Conservation (phyloP, 2,113 vertebrate genomes). For the Struthio camelus region DNA sequence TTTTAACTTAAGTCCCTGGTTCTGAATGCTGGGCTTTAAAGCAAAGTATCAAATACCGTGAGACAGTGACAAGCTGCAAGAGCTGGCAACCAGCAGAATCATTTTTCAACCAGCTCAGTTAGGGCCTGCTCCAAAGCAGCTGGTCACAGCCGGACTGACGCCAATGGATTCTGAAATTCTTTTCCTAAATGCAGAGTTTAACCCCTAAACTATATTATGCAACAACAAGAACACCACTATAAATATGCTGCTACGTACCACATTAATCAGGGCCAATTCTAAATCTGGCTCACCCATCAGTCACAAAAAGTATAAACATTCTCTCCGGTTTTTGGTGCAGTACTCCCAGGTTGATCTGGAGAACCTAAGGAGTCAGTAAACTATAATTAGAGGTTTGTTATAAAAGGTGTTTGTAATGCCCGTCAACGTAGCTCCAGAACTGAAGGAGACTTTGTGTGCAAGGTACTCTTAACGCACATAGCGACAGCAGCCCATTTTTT, state of each 20-base stretch:
- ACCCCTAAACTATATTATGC: accelerated
- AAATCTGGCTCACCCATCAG: background rate
- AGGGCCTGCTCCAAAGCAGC: background rate
- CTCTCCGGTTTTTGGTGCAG: background rate
- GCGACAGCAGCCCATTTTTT: background rate
- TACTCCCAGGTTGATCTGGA: background rate
- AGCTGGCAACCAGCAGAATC: background rate
- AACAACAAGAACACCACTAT: background rate
- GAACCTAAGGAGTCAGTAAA: constrained; percentile 1
- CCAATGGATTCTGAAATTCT: background rate
- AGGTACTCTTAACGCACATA: background rate
- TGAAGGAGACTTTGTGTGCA: constrained; percentile 22
- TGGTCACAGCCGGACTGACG: background rate
- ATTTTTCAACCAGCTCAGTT: background rate
- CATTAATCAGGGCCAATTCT: background rate
- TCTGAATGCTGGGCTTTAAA: background rate
- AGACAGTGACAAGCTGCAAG: background rate
- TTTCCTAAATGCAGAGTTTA: background rate
- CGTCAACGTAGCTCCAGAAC: background rate
- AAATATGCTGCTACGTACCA: background rate
- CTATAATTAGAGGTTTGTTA: constrained; percentile 54
- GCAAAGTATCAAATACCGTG: background rate
- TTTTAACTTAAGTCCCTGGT: background rate
- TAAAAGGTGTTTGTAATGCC: constrained; percentile 32
- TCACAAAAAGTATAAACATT: constrained; percentile 3